A percentile compares a stretch with the other conserved stretches of the same genome.
These are phyloP conservation scores for Speoplatyrhinus poulsoni DNA, from an alignment of 2,113 vertebrate genomes.

Conservation along the genomic window DNA sequence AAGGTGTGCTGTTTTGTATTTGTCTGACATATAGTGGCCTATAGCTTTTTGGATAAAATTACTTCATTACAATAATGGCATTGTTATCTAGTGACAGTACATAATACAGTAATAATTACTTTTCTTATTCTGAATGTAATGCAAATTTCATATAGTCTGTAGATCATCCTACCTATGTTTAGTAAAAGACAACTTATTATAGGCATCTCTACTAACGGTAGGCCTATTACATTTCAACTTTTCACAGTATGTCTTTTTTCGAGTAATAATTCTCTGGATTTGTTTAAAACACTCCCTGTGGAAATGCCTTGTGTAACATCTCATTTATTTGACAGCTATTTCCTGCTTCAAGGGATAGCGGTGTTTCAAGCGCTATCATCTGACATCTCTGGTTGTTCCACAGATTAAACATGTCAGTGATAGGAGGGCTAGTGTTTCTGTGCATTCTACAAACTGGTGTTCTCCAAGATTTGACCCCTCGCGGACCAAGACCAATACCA, in stretches of 20 bases:
- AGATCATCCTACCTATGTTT: not conserved
- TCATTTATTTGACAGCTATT: conserved; percentile 52
- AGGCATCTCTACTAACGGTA: not conserved
- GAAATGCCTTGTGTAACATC: conserved; percentile 15
- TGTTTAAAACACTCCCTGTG: not conserved
- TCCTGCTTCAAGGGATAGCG: conserved; percentile 41
- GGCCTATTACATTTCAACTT: not conserved
- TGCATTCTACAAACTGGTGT: conserved; percentile 46
- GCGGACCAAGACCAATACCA: conserved; percentile 52
- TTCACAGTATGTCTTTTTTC: conserved; percentile 4
- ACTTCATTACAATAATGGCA: too few species aligned
- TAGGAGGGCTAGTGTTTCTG: conserved; percentile 50
- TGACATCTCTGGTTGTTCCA: not conserved
- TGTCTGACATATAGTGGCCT: too few species aligned
- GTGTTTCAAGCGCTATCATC: not conserved
- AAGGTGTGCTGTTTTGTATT: too few species aligned
- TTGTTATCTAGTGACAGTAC: too few species aligned
- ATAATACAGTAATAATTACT: too few species aligned
- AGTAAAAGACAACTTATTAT: not conserved
- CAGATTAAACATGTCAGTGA: conserved; percentile 42
- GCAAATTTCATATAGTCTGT: not conserved
- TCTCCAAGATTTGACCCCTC: conserved; percentile 8
- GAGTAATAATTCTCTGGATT: too few species aligned
- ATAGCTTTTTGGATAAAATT: too few species aligned
- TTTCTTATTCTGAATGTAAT: not conserved